Conservation (phyloP, 2,888 invertebrate species). For the Lithodes maja region DNA sequence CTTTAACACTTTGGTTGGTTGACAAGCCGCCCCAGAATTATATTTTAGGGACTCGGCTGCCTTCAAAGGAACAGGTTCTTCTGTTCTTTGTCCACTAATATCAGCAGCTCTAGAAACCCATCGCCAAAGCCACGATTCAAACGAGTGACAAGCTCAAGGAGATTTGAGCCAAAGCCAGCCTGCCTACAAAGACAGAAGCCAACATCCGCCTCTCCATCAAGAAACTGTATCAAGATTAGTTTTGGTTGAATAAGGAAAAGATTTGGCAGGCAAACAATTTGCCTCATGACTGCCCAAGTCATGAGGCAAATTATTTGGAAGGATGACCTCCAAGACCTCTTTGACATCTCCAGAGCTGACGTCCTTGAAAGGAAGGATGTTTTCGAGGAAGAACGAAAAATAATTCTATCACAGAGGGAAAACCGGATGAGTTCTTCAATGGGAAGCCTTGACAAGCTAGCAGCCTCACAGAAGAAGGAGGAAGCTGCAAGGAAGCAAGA, state of each 20-base stretch:
- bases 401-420: not conserved
- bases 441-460: slow-evolving; percentile 22
- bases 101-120: slow-evolving; percentile 2
- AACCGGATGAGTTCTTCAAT: slow-evolving; percentile 1
- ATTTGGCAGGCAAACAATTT: not conserved
- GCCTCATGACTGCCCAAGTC: not conserved
- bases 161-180: not conserved
- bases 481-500: slow-evolving; percentile 17
- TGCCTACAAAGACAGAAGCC: not conserved
- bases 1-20: slow-evolving; percentile 11
- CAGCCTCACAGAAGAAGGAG: slow-evolving; percentile 5
- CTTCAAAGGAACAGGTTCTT: not conserved
- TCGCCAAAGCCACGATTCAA: slow-evolving; percentile 19
- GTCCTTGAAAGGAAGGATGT: slow-evolving; percentile 23
- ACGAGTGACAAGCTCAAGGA: slow-evolving; percentile 17
- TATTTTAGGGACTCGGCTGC: not conserved
- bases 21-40: not conserved
- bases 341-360: slow-evolving; percentile 12
- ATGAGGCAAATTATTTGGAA: slow-evolving; percentile 8
- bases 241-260: not conserved
- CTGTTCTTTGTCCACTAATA: not conserved
- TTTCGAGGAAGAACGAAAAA: not conserved
- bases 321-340: slow-evolving; percentile 10
- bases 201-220: slow-evolving; percentile 7
- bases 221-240: slow-evolving; percentile 12